Percentiles rank a stretch among this genome's conserved stretches.
Conservation (phyloP, 2,888 invertebrate species). For the Keiferia lycopersicella region DNA sequence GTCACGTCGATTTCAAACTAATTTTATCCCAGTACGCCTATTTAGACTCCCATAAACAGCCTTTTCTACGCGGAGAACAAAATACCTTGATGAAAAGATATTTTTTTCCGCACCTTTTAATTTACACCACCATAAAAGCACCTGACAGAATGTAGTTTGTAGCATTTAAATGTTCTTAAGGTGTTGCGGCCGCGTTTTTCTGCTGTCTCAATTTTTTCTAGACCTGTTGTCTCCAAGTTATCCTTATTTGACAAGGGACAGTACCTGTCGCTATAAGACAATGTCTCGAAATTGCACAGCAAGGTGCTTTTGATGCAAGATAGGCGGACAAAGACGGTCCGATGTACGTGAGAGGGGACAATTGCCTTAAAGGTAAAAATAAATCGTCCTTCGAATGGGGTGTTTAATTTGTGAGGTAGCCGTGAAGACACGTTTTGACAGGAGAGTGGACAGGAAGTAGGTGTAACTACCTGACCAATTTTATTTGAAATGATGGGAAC, state of each 20-base stretch:
- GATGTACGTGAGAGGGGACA: constrained; percentile 65
- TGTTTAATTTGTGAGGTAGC: constrained; percentile 59
- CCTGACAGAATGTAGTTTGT: constrained; percentile 55
- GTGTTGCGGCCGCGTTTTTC: constrained; percentile 55
- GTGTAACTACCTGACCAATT: constrained; percentile 25
- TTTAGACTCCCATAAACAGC: constrained; percentile 47
- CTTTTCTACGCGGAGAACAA: constrained; percentile 62
- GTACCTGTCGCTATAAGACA: constrained; percentile 73
- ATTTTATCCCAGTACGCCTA: constrained; percentile 59
- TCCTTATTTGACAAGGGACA: constrained; percentile 47
- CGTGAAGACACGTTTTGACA: constrained; percentile 63
- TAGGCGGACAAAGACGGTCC: constrained; percentile 41
- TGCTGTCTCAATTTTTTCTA: constrained; percentile 36
- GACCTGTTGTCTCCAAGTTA: constrained; percentile 41
- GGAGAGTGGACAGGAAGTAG: constrained; percentile 38
- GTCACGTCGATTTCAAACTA: constrained; percentile 48
- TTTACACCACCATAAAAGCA: constrained; percentile 63
- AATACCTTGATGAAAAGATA: constrained; percentile 55
- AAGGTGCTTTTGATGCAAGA: constrained; percentile 63
- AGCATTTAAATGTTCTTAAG: constrained; percentile 46
- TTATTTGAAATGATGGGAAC: constrained; percentile 19
- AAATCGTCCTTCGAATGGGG: constrained; percentile 52
- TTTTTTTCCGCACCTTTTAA: constrained; percentile 48
- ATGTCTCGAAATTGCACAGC: constrained; percentile 69
- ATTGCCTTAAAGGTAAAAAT: constrained; percentile 46